Base-by-base conservation (phyloP, 2,888 invertebrate genomes). In the Harpalus rufipes region DNA sequence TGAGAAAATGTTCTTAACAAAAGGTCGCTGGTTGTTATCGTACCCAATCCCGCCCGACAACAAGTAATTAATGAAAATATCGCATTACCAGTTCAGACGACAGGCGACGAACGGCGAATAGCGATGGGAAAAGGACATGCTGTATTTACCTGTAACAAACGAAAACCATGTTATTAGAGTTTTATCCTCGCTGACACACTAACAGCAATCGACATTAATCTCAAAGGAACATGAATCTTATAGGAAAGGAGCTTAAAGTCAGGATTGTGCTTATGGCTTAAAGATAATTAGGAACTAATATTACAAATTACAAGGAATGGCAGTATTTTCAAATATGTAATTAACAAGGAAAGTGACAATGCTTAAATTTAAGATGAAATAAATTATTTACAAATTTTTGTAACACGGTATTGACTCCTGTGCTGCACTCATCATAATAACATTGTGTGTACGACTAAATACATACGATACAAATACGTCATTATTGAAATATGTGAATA, bases 21-120 rank as follows among this genome's bases (percentile, higher is more conserved):
- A 76, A 74, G 59, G 72, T 61, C 41, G 56, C 44, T 76, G 25
- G 58, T 78, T 78, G 74, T 74, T 74, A 51, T 78, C 78, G 14
- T 78, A 78, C 16, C 16, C 18, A 25, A 61, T 51, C 44, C 56
- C 32, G 10, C 14, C 32, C 65, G 32, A 61, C 51, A 59, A 76
- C 83, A 61, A 74, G 83, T 83, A 76, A 83, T 83, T 84, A 78
- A 84, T 78, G 84, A 78, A 78, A 84, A 84, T 78, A 63, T 78
- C 56, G 32, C 10, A 78, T 78, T 78, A 76, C 44, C 81, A 56
- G 81, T 58, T 61, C 61, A 39, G 14, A 32, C 32, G 32, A 32
- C 32, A 32, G 32, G 7, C 51, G 56, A 32, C 41, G 61, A 80
- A 32, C 32, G 16, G 12, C 51, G 14, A 41, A 18, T 65, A 1